A percentile compares a stretch with the other conserved stretches of the same genome.
Conservation (phyloP, 2,113 vertebrate genomes). For the Toxotes jaculatrix region DNA sequence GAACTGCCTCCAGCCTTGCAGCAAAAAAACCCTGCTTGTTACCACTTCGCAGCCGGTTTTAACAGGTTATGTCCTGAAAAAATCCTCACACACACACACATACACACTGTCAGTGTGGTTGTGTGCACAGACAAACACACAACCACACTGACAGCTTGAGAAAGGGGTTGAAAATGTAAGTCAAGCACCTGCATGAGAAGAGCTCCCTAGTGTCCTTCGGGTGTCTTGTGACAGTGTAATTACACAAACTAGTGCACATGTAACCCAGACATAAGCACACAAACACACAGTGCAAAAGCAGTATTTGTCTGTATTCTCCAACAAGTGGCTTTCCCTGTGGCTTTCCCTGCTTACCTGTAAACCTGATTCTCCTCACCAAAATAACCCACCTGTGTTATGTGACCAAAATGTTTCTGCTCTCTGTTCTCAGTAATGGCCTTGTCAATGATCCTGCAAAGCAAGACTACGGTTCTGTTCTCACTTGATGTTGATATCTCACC, state of each 20-base stretch:
- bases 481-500: not conserved
- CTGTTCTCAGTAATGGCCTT: not conserved
- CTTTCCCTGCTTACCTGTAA: conserved; percentile 3
- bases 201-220: not conserved
- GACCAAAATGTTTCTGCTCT: not conserved
- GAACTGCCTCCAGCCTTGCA: conserved; percentile 32
- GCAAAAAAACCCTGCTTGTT: conserved; percentile 42
- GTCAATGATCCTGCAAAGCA: not conserved
- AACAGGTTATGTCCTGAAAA: conserved; percentile 56
- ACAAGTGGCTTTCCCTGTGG: not conserved
- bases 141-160: not conserved
- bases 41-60: conserved; percentile 52
- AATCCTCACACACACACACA: conserved; percentile 1
- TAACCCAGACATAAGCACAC: not conserved
- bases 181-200: not conserved
- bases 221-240: not conserved
- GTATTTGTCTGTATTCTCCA: not conserved
- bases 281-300: conserved; percentile 1
- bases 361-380: conserved; percentile 3
- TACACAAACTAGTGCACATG: not conserved
- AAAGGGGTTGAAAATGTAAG: not conserved
- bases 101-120: not conserved
- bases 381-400: conserved; percentile 9
- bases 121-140: not conserved
- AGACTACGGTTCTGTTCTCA: not conserved